Evolutionary conservation across 2,797 vertebrate genomes (phyloP).

Genomic region (Euphonia xanthogaster): DNA sequence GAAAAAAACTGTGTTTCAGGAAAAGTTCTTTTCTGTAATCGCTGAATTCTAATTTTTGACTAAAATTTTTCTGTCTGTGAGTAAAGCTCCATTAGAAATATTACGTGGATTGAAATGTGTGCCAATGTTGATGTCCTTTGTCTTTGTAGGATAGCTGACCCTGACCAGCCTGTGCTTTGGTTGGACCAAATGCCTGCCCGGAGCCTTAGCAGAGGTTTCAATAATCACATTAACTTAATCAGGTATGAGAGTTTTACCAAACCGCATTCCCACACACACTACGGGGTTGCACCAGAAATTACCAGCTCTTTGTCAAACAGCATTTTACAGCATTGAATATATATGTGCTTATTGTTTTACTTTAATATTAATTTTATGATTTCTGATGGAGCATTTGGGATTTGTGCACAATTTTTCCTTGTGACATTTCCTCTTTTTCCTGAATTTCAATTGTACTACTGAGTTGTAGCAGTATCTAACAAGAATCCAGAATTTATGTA

Average conservation of each 20-base stretch:
- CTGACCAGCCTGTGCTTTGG: conserved; percentile 97
- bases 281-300: not conserved
- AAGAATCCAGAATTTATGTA: not conserved
- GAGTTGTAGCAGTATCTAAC: not conserved
- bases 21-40: not conserved
- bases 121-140: not conserved
- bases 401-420: not conserved
- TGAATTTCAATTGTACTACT: not conserved
- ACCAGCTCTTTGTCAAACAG: not conserved
- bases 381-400: not conserved
- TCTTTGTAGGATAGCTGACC: conserved; percentile 89
- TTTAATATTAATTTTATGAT: not conserved
- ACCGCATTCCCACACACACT: not conserved
- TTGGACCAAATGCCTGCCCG: conserved; percentile 95
- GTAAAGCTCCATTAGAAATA: not conserved
- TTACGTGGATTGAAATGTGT: not conserved
- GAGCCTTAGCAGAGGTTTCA: conserved; percentile 94
- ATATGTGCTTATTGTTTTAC: not conserved
- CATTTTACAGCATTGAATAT: not conserved
- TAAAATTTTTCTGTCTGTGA: not conserved
- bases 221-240: conserved; percentile 98
- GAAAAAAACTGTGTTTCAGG: fast-evolving
- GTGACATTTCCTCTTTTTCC: not conserved
- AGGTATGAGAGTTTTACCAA: conserved; percentile 76
- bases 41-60: not conserved